Evolutionary conservation across 2,113 vertebrate genomes (phyloP), one percentile per base, ranked within the genome.

Genomic region (Eulacestoma nigropectus): DNA sequence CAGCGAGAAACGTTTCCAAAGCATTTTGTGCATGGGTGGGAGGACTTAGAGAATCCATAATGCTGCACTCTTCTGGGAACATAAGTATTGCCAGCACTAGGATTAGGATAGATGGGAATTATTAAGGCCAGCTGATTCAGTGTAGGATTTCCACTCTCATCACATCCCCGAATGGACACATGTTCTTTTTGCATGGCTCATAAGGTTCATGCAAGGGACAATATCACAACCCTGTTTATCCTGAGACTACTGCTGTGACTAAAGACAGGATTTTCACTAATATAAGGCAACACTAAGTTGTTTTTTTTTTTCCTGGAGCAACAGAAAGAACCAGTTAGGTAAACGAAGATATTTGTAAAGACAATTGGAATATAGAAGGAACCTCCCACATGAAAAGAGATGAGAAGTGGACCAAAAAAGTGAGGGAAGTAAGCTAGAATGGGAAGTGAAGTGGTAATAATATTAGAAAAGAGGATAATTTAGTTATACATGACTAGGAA

Each of bases 11-110:
- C 21, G 1, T 73, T 84, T 94, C 49, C 35, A 56, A 25, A 4
- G 3, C 11, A 35, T 64, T 80, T 64, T 0, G 0, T 60, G 49
- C 16, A 8, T 23, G 39, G 82, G n/a, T 2, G 10, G 87, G 49
- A 86, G 53, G 44, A 53, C 55, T 39, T 33, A 62, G 41, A 67
- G 35, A 13, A 75, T n/a, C 62, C 3, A 3, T 26, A 67, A 70
- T 41, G 23, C 46, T 78, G 22, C 20, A 53, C 20, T 75, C 10
- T 46, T 83, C 52, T 68, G 52, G 29, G 52, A 92, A 76, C 32
- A 44, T 25, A 81, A 33, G 21, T 69, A 64, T 16, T 73, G 26
- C n/a, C 49, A 81, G 37, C 23, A 44, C 16, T 21, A 56, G 68
- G 30, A 87, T 59, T 93, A 56, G 16, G 33, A 42, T 27, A 84